phyloP scores from a whole-genome alignment of 1,140 invertebrate species.

The Diorhabda elongata region DNA sequence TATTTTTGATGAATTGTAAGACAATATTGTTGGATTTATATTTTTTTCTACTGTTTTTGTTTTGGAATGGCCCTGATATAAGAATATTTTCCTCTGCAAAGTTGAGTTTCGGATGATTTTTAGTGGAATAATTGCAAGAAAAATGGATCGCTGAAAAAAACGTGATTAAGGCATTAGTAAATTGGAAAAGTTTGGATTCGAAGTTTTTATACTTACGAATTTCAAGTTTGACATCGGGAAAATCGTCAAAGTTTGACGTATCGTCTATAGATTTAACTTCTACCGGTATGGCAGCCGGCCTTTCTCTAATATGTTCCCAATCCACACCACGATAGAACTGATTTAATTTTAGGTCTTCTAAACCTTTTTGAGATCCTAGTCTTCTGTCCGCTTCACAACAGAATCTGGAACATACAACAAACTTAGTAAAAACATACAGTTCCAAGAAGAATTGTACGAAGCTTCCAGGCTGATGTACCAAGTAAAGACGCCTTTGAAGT shows the following conservation, averaged over 20 bases:
- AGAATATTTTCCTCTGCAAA: too few relatives aligned
- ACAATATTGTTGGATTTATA: too few relatives aligned
- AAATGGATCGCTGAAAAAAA: too few relatives aligned
- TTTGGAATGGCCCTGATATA: too few relatives aligned
- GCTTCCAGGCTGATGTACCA: too few relatives aligned
- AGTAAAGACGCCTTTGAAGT: too few relatives aligned
- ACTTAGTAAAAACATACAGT: too few relatives aligned
- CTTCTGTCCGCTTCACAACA: slow-evolving; percentile 91
- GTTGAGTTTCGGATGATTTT: too few relatives aligned
- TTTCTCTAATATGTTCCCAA: slow-evolving; percentile 94
- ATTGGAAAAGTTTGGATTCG: not conserved
- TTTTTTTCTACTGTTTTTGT: too few relatives aligned
- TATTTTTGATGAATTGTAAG: too few relatives aligned
- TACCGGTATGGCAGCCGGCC: slow-evolving; percentile 95
- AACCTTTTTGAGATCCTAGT: slow-evolving; percentile 83
- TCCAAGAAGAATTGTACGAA: too few relatives aligned
- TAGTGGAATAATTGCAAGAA: too few relatives aligned
- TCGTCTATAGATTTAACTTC: slow-evolving; percentile 93
- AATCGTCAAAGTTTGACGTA: slow-evolving; percentile 99
- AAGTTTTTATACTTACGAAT: slow-evolving; percentile 76
- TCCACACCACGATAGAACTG: slow-evolving; percentile 90
- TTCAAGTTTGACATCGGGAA: slow-evolving; percentile 97
- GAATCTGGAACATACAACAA: slow-evolving; percentile 57
- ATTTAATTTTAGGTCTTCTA: slow-evolving; percentile 82
- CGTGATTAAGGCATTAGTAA: not conserved